These are phyloP conservation scores for Cybosia mesomella DNA, from an alignment of 2,888 invertebrate species.

Conservation along the genomic window DNA sequence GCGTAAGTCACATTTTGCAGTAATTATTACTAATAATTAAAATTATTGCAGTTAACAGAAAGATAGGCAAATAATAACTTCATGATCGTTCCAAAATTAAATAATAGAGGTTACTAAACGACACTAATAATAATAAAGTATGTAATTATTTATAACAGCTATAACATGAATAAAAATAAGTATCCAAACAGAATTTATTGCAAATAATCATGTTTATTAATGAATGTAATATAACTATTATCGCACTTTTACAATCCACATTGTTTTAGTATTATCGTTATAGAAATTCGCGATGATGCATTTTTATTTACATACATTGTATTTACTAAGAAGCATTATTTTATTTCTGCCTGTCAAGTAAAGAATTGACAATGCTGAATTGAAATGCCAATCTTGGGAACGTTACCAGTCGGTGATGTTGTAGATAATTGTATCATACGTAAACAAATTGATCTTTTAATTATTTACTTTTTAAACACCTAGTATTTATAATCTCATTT, in stretches of 20 bases:
- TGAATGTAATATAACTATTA: neutral
- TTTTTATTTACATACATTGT: neutral
- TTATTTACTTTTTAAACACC: too few species aligned
- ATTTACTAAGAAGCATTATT: neutral
- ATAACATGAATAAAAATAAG: conserved; percentile 21
- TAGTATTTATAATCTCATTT: too few species aligned
- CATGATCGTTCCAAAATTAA: conserved; percentile 24
- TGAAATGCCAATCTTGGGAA: too few species aligned
- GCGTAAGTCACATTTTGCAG: conserved; percentile 24
- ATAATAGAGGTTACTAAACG: conserved; percentile 15
- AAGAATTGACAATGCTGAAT: too few species aligned
- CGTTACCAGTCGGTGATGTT: too few species aligned
- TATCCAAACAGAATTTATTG: conserved; percentile 14
- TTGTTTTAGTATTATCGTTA: neutral
- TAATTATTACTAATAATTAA: conserved; percentile 16
- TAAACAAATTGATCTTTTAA: too few species aligned
- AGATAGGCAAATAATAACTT: conserved; percentile 27
- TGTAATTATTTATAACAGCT: conserved; percentile 19
- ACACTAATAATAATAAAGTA: conserved; percentile 15
- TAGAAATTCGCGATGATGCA: neutral
- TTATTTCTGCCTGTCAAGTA: too few species aligned
- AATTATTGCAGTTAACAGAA: conserved; percentile 27
- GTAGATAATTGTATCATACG: too few species aligned
- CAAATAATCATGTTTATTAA: neutral
- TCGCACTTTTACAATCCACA: neutral